phyloP scores from a whole-genome alignment of 2,888 invertebrate species.

The Prostheceraeus crozeri region DNA sequence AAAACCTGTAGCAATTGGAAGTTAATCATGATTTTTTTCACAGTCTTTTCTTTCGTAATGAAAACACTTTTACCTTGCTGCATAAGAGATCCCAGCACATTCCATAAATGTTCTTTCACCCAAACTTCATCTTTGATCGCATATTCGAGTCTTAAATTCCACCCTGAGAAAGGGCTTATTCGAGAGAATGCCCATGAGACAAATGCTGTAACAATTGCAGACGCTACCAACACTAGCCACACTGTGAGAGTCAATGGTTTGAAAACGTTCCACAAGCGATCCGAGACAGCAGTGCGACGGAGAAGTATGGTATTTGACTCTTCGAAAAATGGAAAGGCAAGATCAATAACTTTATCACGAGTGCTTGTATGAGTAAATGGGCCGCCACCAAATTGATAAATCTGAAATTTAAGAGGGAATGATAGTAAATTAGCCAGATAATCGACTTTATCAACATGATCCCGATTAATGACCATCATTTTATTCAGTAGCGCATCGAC shows the following conservation, averaged over 20 bases:
- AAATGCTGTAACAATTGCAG: neutral
- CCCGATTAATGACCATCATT: too few species aligned
- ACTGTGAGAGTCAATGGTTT: neutral
- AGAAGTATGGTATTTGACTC: neutral
- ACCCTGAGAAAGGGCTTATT: constrained; percentile 1
- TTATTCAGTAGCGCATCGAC: too few species aligned
- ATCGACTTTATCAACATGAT: too few species aligned
- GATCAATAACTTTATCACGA: neutral
- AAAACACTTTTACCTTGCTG: constrained; percentile 20
- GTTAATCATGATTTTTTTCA: too few species aligned
- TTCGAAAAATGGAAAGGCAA: neutral
- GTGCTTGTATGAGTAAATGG: neutral
- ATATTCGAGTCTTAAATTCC: neutral
- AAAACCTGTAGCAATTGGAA: too few species aligned
- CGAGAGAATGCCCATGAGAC: neutral
- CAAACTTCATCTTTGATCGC: constrained; percentile 4
- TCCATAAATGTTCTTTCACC: constrained; percentile 8
- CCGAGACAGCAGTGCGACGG: neutral
- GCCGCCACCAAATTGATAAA: too few species aligned
- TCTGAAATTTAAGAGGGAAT: too few species aligned
- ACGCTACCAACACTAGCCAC: constrained; percentile 6
- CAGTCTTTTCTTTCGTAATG: too few species aligned
- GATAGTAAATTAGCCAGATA: too few species aligned
- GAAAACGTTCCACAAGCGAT: constrained; percentile 1
- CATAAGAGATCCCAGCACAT: neutral